phyloP scores from a whole-genome alignment of 2,113 vertebrate genomes.

The Excalfactoria chinensis region DNA sequence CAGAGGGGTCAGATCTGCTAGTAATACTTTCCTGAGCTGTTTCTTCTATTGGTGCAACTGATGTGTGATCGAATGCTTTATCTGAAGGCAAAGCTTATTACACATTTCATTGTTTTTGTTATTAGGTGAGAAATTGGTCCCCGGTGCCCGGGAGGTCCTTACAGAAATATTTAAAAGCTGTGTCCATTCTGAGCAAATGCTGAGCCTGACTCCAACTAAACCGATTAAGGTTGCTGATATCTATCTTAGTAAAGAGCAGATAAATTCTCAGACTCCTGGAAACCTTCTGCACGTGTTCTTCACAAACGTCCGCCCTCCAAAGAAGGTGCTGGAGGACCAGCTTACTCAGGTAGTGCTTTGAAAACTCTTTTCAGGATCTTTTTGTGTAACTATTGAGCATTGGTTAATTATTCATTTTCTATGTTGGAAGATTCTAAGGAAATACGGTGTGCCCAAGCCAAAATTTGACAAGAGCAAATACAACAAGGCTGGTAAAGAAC shows the following conservation, averaged over 20 bases:
- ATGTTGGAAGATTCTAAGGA: conserved; percentile 88
- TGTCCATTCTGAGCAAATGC: conserved; percentile 91
- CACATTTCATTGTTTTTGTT: not conserved
- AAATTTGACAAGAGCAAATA: conserved; percentile 97
- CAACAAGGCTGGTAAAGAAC: conserved; percentile 93
- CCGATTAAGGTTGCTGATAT: conserved; percentile 94
- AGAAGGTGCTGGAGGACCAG: conserved; percentile 96
- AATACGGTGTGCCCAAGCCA: conserved; percentile 89
- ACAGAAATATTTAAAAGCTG: conserved; percentile 98
- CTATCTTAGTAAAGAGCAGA: conserved; percentile 97
- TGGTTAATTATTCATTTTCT: not conserved
- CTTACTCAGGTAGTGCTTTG: conserved; percentile 89
- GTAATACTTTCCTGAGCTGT: not conserved
- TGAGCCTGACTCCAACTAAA: conserved; percentile 92
- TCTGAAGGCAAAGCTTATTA: not conserved
- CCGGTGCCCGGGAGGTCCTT: conserved; percentile 91
- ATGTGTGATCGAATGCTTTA: rapidly evolving
- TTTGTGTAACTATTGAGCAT: rapidly evolving
- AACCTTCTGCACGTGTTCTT: conserved; percentile 96
- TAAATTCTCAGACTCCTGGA: conserved; percentile 93
- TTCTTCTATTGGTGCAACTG: not conserved
- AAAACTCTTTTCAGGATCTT: rapidly evolving
- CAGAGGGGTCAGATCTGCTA: not conserved
- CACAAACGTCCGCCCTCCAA: conserved; percentile 92
- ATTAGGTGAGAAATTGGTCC: conserved; percentile 92